Evolutionary conservation across 2,888 invertebrate genomes (phyloP).

Genomic region (Epirrhoe alternata): DNA sequence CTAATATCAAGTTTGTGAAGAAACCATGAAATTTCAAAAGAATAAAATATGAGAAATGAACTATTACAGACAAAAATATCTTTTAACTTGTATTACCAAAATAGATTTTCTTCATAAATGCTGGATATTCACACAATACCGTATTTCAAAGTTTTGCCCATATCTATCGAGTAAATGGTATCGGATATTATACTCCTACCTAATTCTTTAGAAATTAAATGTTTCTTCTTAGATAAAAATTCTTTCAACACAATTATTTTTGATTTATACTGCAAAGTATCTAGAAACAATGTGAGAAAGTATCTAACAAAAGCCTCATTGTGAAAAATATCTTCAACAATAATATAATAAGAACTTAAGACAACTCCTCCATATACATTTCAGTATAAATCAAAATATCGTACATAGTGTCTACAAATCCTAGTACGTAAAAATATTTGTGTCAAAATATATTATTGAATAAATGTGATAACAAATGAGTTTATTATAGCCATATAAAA

Average conservation of each 20-base stretch:
- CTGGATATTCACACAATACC: not conserved
- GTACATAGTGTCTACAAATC: slow-evolving; percentile 64
- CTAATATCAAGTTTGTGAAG: slow-evolving; percentile 25
- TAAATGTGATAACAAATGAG: slow-evolving; percentile 85
- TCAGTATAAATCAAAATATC: slow-evolving; percentile 60
- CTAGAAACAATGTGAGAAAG: not conserved
- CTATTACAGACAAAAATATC: not conserved
- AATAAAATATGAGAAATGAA: slow-evolving; percentile 6
- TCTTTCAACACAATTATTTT: slow-evolving; percentile 58
- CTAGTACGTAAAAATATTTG: slow-evolving; percentile 80
- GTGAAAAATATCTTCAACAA: slow-evolving; percentile 1
- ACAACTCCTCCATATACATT: slow-evolving; percentile 13
- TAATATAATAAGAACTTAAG: not conserved
- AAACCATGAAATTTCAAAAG: slow-evolving; percentile 5
- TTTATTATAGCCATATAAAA: slow-evolving; percentile 83
- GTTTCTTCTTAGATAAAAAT: slow-evolving; percentile 68
- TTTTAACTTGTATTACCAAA: not conserved
- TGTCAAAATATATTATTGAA: slow-evolving; percentile 84
- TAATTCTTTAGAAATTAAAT: slow-evolving; percentile 63
- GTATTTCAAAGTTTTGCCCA: slow-evolving; percentile 3
- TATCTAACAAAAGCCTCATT: not conserved
- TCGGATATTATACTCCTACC: slow-evolving; percentile 67
- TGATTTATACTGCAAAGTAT: slow-evolving; percentile 56
- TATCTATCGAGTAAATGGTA: slow-evolving; percentile 50
- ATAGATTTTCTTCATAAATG: not conserved